Base-by-base conservation (phyloP, 2,888 invertebrate species). In the Chrysolina americana region DNA sequence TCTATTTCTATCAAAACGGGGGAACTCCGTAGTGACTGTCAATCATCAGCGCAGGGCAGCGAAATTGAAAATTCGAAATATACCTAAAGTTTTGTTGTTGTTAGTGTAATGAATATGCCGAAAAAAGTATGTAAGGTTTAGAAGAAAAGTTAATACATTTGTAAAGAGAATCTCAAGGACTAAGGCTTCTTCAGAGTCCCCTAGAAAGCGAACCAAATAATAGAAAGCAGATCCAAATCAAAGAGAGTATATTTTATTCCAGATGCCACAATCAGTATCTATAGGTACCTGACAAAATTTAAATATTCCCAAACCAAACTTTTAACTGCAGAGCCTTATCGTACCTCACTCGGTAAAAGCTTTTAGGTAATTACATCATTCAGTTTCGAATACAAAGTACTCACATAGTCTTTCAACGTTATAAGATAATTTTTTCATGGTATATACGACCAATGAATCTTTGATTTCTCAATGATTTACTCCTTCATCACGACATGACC, bases 281-380 rank as follows among this genome's bases (percentile, higher is more conserved):
- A 23, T 36, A 28, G 8, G 36, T 17, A 15, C 53, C 11, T 59
- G 15, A 28, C 59, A 23, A 59, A 59, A 59, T 59, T 13, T 9
- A 59, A 59, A n/a, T 59, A n/a, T 28, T n/a, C 59, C 17, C 15
- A 59, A 23, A n/a, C 28, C n/a, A 13, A 36, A 36, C 36, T 17
- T 36, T 59, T 17, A 15, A 8, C 59, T 59, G 10, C 59, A 36
- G n/a, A n/a, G n/a, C n/a, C 11, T 41, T 47, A 66, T 48, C 50
- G 66, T 36, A 28, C 50, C 66, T 17, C 50, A 36, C 50, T 15
- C 28, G 66, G 50, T 59, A 48, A 66, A 66, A 66, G 66, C 66
- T 66, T 66, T 66, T 36, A 66, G 50, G 36, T 66, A 66, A 66
- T 66, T 66, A 50, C 23, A 50, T 50, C 66, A 66, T 66, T 66